Evolutionary conservation across 2,113 vertebrate species (phyloP).

Genomic region (Cryptoleucopteryx plumbea): DNA sequence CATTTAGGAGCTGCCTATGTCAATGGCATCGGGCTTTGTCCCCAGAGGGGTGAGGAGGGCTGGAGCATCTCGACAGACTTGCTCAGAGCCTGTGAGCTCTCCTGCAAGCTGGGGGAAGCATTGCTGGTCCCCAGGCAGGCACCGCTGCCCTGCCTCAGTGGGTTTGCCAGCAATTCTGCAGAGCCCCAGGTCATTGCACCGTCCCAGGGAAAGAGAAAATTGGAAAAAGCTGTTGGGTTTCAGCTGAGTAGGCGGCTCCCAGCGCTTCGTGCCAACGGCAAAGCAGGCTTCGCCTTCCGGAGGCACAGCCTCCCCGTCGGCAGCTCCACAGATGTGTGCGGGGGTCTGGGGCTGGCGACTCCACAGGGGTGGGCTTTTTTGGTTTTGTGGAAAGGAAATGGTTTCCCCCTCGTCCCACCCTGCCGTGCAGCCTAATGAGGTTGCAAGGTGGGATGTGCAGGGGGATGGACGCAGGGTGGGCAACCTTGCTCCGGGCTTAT

Average conservation of each 20-base stretch:
- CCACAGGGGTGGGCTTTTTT: neutral
- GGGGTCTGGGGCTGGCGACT: neutral
- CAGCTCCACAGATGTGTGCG: slow-evolving; percentile 11
- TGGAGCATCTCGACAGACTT: neutral
- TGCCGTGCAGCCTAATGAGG: neutral
- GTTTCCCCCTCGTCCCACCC: neutral
- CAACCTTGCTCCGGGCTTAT: neutral
- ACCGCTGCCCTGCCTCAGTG: neutral
- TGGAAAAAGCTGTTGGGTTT: slow-evolving; percentile 57
- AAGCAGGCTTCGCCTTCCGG: slow-evolving; percentile 39
- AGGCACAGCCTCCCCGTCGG: slow-evolving; percentile 34
- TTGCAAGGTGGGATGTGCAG: neutral
- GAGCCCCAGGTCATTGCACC: slow-evolving; percentile 35
- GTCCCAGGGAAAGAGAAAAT: slow-evolving; percentile 42
- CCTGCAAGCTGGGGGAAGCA: accelerated
- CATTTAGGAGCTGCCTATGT: neutral
- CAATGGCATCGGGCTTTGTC: neutral
- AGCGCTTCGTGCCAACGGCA: slow-evolving; percentile 17
- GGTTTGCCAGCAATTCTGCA: neutral
- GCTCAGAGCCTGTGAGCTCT: neutral
- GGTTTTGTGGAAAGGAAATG: slow-evolving; percentile 37
- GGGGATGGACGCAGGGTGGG: neutral
- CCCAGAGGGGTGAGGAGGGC: neutral
- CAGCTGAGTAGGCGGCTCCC: slow-evolving; percentile 57
- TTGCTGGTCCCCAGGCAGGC: neutral